A percentile compares a stretch with the other conserved stretches of the same genome.
phyloP scores from a whole-genome alignment of 2,888 invertebrate species.

The Nematopogon swammerdamellus region DNA sequence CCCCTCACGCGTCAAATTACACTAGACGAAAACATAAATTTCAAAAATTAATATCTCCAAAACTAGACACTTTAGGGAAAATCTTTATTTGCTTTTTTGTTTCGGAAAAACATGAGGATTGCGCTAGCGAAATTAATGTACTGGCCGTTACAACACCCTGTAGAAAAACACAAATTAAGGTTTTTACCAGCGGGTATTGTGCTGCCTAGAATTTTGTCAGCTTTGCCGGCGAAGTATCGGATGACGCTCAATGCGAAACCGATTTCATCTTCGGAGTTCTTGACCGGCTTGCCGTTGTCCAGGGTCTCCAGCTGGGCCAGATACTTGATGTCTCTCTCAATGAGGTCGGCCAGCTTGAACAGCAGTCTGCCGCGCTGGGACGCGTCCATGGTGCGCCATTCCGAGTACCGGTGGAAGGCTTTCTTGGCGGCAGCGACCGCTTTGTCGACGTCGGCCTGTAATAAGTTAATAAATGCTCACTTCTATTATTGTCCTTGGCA shows the following conservation, averaged over 20 bases:
- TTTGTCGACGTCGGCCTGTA: slow-evolving; percentile 72
- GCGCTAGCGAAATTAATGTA: no score
- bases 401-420: slow-evolving; percentile 69
- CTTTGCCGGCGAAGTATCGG: slow-evolving; percentile 89
- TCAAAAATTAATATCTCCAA: no score
- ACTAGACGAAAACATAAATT: no score
- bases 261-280: slow-evolving; percentile 66
- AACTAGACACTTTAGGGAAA: no score
- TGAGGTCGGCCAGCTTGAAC: slow-evolving; percentile 68
- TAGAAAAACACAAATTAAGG: no score
- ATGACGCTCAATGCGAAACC: slow-evolving; percentile 59
- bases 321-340: slow-evolving; percentile 69
- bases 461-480: slow-evolving; percentile 31
- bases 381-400: slow-evolving; percentile 81
- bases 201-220: slow-evolving; percentile 80
- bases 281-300: slow-evolving; percentile 92
- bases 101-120: no score
- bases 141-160: no score
- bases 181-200: slow-evolving; percentile 67
- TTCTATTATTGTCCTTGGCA: slow-evolving; percentile 81
- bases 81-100: no score
- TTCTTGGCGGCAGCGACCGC: slow-evolving; percentile 77
- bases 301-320: slow-evolving; percentile 88
- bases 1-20: no score
- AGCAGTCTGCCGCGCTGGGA: slow-evolving; percentile 74